Base-by-base conservation (phyloP, 2,797 vertebrate genomes). In the Eulemur rubriventer region DNA sequence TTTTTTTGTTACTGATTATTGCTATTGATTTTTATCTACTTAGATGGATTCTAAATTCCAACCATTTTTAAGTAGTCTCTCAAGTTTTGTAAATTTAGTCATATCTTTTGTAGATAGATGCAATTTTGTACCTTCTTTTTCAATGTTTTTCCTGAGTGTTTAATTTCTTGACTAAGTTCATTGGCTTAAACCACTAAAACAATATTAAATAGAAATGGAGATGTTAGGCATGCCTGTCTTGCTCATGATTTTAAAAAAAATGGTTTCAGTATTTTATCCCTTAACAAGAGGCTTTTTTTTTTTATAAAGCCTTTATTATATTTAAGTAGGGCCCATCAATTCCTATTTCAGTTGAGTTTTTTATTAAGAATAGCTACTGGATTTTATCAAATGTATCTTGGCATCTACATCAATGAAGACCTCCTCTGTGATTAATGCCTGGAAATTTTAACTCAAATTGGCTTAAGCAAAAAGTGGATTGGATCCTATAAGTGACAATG, bases 311-410 rank as follows among this genome's bases (percentile, higher is more conserved):
- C 30, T 85, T 79, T 65, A 78, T 95, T 79, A 50, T 63, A 70
- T 76, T 90, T 65, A 94, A 78, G 76, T 72, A 38, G 13, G 83
- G 7, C 26, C 57, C 5, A 73, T 95, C 57, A 82, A 33, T 91
- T 95, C 73, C 85, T 91, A 28, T 95, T 94, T 96, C 70, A 72
- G 67, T 89, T 91, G 33, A 94, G 84, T n/a, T 94, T 93, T 96
- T 96, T 61, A 41, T 94, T 90, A 75, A 48, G 9, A 90, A 61
- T 89, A 28, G n/a, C 82, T 84, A 30, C 55, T 96, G 35, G 50
- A 75, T 92, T 97, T 90, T 89, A 90, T 92, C 43, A 90, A 69
- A 81, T 78, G 20, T 82, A 50, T 75, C 57, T 69, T 70, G 61
- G 55, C 61, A 35, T 89, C 55, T 26, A 13, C 59, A 76, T 92